phyloP scores from a whole-genome alignment of 2,888 invertebrate genomes.

The Sipunculus nudus region DNA sequence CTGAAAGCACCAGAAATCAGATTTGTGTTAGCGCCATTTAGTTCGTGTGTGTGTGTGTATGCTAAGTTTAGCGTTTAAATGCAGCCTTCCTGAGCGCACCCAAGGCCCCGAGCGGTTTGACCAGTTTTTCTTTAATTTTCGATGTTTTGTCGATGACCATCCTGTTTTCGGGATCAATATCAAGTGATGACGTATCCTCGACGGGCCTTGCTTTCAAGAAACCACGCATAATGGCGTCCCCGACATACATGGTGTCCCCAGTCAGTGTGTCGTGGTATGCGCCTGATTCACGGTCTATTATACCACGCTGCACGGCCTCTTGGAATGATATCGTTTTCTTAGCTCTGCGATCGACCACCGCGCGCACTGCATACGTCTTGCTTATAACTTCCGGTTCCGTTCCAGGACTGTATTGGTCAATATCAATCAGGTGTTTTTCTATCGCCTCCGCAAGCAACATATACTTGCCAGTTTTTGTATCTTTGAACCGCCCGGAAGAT shows the following conservation, averaged over 20 bases:
- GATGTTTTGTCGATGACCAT: conserved; percentile 57
- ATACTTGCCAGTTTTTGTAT: conserved; percentile 45
- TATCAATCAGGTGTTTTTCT: conserved; percentile 48
- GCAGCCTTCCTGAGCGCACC: conserved; percentile 47
- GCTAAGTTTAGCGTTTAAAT: no score
- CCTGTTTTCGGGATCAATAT: conserved; percentile 61
- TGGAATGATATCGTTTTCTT: conserved; percentile 42
- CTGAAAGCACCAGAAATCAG: no score
- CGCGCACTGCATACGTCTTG: conserved; percentile 61
- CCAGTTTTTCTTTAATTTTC: conserved; percentile 50
- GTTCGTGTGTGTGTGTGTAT: no score
- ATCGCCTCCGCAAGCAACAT: conserved; percentile 56
- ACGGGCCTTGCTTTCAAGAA: conserved; percentile 61
- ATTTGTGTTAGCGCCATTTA: no score
- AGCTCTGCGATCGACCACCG: conserved; percentile 54
- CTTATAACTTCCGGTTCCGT: conserved; percentile 43
- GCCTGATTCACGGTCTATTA: conserved; percentile 56
- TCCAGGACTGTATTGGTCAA: conserved; percentile 42
- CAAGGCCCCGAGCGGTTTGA: conserved; percentile 51
- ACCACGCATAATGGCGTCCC: conserved; percentile 63
- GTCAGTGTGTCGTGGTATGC: conserved; percentile 59
- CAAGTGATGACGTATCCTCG: conserved; percentile 52
- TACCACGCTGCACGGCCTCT: conserved; percentile 41
- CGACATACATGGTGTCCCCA: conserved; percentile 51
- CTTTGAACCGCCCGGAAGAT: conserved; percentile 40